Evolutionary conservation across 2,113 vertebrate genomes (phyloP).

Genomic region (Apodemus sylvaticus): DNA sequence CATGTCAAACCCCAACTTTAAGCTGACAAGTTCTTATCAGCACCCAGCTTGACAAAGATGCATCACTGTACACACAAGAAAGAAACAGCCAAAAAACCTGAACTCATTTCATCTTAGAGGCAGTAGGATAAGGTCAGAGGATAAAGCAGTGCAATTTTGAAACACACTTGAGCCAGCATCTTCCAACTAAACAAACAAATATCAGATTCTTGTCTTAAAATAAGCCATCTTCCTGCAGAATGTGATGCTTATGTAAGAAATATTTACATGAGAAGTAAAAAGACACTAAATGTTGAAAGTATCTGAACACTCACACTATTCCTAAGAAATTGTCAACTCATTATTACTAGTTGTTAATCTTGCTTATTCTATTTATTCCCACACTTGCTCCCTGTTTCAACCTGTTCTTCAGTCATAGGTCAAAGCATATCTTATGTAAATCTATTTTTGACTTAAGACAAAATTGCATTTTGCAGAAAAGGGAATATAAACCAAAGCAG

Average conservation of each 20-base stretch:
- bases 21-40: not conserved
- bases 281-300: not conserved
- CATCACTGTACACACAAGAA: not conserved
- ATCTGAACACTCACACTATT: not conserved
- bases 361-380: not conserved
- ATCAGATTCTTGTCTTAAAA: slow-evolving; percentile 7
- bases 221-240: not conserved
- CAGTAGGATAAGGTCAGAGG: not conserved
- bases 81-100: not conserved
- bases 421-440: slow-evolving; percentile 1
- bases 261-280: not conserved
- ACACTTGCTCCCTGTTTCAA: not conserved
- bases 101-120: not conserved
- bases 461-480: not conserved
- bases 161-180: too few relatives aligned
- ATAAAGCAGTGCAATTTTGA: not conserved
- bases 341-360: not conserved
- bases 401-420: not conserved
- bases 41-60: not conserved
- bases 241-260: not conserved
- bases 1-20: not conserved
- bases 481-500: not conserved
- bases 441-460: slow-evolving; percentile 11
- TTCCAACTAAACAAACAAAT: not conserved
- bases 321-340: not conserved